Evolutionary conservation across 2,113 vertebrate species (phyloP).

Genomic region (Oxygymnocypris stewartii): DNA sequence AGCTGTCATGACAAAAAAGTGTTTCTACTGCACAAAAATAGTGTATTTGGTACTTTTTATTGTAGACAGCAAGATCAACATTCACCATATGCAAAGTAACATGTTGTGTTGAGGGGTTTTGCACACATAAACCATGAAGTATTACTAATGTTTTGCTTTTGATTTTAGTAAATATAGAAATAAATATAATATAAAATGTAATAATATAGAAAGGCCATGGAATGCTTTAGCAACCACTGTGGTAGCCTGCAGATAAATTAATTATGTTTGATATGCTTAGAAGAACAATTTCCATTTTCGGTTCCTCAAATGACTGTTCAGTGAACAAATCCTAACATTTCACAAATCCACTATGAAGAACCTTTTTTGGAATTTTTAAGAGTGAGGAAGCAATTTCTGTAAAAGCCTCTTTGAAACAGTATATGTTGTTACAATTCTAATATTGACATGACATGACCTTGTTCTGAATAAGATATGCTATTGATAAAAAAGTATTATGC

Average conservation of each 20-base stretch:
- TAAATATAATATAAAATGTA: too few species aligned
- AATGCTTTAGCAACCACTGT: not conserved
- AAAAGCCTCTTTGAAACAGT: not conserved
- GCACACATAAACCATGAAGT: not conserved
- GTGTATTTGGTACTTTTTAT: not conserved
- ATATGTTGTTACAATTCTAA: not conserved
- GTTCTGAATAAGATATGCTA: not conserved
- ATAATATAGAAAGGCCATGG: not conserved
- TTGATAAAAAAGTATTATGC: not conserved
- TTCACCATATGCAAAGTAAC: not conserved
- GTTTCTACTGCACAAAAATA: not conserved
- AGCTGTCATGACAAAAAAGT: slow-evolving; percentile 13
- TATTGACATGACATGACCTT: not conserved
- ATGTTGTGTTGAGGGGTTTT: not conserved
- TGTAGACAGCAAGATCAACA: not conserved
- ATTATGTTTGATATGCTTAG: too few species aligned
- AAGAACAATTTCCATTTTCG: too few species aligned
- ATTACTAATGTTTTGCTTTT: not conserved
- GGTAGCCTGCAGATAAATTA: too few species aligned
- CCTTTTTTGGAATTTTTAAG: not conserved
- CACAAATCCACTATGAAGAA: not conserved
- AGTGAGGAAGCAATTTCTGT: not conserved
- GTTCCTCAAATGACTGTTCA: not conserved
- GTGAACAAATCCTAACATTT: not conserved
- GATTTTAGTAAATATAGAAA: not conserved